Evolutionary conservation across 2,113 vertebrate species (phyloP).

Genomic region (Carlito syrichta): DNA sequence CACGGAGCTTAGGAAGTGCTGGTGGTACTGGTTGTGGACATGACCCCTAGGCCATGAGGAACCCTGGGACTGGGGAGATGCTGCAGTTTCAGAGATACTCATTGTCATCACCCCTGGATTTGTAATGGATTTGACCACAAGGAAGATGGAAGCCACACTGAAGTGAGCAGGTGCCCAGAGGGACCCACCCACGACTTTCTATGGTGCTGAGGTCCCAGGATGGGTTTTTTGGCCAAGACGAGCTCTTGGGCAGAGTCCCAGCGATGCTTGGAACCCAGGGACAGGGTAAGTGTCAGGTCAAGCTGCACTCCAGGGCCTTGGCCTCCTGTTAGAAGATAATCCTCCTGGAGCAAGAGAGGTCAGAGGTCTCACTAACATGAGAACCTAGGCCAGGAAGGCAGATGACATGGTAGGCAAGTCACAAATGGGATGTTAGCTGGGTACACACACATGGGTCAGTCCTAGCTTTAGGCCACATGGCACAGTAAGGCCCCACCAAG

Average conservation of each 20-base stretch:
- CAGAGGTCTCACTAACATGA: rapidly evolving
- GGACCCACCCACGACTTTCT: not conserved
- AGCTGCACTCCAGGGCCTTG: not conserved
- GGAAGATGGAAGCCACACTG: not conserved
- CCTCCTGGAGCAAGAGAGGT: rapidly evolving
- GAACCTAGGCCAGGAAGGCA: too few species aligned
- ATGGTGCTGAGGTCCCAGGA: too few species aligned
- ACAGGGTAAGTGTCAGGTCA: not conserved
- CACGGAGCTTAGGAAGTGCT: not conserved
- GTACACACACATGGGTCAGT: too few species aligned
- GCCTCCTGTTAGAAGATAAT: not conserved
- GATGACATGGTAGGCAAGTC: too few species aligned
- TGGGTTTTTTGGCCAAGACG: not conserved
- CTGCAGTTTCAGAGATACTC: not conserved
- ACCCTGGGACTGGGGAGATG: not conserved
- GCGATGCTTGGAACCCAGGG: not conserved
- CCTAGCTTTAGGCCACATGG: not conserved
- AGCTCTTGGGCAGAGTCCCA: not conserved
- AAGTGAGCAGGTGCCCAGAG: not conserved
- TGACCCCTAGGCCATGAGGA: not conserved
- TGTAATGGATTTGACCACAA: not conserved
- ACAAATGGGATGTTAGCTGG: too few species aligned
- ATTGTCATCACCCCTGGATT: not conserved
- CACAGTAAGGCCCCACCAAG: not conserved
- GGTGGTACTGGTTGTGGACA: not conserved